Base-by-base conservation (phyloP, 2,113 vertebrate species). In the Callipepla californica region DNA sequence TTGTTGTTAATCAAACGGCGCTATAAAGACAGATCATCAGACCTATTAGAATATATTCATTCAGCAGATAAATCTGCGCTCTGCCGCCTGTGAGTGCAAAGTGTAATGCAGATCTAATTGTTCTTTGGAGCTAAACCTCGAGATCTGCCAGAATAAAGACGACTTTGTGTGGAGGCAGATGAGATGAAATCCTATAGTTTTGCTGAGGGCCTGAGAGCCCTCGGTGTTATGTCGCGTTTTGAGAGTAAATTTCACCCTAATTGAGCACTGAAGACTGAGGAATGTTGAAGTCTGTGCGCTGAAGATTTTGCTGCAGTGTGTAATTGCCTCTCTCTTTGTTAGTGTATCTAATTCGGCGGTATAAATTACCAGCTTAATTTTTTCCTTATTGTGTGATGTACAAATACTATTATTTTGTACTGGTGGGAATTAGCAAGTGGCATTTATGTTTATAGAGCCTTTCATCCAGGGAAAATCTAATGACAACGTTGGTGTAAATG, bases 1-100 rank as follows among this genome's bases (percentile, higher is more conserved):
- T 97, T 96, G 94, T 97, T 81, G 95, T 97, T 98, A 97, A 97
- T 97, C 95, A 97, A 97, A 97, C 92, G 92, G 93, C 73, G 78
- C 92, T 81, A 95, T 96, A 97, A 98, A 97, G 94, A 96, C 93
- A 95, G 95, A 97, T 97, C 96, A 97, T 97, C 96, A 97, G 89
- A 73, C 94, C 97, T 97, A 96, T 97, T 97, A 96, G 94, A 96
- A 97, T 95, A 79, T 80, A 97, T 95, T 96, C 85, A 92, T 90
- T 92, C 93, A 58, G 89, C 92, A 95, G 89, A 96, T 92, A 96
- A 96, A 95, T 91, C 94, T 89, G 88, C n/a, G 25, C 4, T 3
- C 89, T 77, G 85, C 95, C 96, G 89, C 80, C 93, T 59, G 91
- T 96, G 91, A 91, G 66, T n/a, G 72, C 79, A 68, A 69, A 15